Percentiles rank a stretch among this genome's conserved stretches.
Conservation (phyloP, 2,797 vertebrate species). For the Crypturellus tataupa region DNA sequence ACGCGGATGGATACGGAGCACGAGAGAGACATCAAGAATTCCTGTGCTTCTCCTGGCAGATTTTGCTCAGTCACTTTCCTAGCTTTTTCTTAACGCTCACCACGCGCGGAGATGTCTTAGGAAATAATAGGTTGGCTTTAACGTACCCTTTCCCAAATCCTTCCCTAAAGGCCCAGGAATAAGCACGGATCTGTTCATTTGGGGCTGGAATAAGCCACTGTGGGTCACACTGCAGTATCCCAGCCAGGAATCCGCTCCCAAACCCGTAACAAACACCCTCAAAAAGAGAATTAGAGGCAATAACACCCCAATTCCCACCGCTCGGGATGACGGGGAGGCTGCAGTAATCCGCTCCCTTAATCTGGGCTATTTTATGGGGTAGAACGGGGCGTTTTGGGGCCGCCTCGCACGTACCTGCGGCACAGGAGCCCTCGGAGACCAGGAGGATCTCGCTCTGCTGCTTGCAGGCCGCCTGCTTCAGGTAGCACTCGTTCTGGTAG, state of each 20-base stretch:
- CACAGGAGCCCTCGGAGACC: slow-evolving; percentile 93
- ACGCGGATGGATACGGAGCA: background rate
- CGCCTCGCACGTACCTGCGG: slow-evolving; percentile 85
- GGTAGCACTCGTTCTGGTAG: slow-evolving; percentile 97
- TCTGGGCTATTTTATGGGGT: background rate
- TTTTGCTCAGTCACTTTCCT: slow-evolving; percentile 9
- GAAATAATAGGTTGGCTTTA: background rate
- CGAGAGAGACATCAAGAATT: slow-evolving; percentile 30
- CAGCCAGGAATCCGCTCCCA: background rate
- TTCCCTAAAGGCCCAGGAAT: background rate
- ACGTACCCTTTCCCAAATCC: background rate
- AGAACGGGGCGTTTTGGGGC: no score
- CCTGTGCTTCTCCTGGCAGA: background rate
- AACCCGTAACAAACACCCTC: background rate
- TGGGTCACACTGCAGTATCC: background rate
- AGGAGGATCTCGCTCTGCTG: slow-evolving; percentile 97
- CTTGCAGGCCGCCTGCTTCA: slow-evolving; percentile 96
- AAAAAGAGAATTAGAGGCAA: slow-evolving; percentile 10
- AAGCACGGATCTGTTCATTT: background rate
- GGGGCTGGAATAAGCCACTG: background rate
- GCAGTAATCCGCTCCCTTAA: slow-evolving; percentile 13
- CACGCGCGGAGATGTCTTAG: background rate
- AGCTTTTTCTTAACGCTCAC: background rate
- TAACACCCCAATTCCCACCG: background rate
- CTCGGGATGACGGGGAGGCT: background rate